Evolutionary conservation across 1,140 invertebrate genomes (phyloP).

Genomic region (Nasonia vitripennis): DNA sequence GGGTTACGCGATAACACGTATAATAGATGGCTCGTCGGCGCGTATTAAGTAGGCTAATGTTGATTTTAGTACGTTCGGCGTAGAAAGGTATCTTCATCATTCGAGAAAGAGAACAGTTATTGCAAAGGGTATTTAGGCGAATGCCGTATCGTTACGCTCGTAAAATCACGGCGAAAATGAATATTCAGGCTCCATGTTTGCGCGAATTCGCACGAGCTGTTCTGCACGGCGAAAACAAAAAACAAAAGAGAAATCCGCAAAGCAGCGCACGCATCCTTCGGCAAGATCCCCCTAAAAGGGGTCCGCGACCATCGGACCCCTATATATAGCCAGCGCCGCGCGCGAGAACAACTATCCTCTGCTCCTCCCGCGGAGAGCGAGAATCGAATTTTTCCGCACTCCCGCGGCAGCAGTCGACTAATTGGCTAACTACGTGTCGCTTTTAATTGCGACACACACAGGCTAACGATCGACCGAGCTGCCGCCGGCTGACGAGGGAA

Average conservation of each 20-base stretch:
- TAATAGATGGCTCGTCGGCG: not conserved
- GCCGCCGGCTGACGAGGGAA: not conserved
- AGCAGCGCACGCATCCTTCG: not conserved
- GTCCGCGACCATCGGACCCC: not conserved
- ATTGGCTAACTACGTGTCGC: conserved; percentile 41
- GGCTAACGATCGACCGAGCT: conserved; percentile 19
- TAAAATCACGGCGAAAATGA: too few relatives aligned
- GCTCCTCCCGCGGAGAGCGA: not conserved
- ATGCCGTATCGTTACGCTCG: too few relatives aligned
- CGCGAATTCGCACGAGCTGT: not conserved
- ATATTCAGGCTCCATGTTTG: not conserved
- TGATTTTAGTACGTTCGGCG: not conserved
- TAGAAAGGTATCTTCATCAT: too few relatives aligned
- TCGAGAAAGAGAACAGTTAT: not conserved
- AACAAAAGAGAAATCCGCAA: not conserved
- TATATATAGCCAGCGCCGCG: not conserved
- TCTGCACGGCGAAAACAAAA: not conserved
- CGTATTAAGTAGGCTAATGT: not conserved
- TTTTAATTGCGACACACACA: conserved; percentile 38
- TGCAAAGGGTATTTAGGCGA: not conserved
- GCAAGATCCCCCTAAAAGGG: not conserved
- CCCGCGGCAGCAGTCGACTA: not conserved
- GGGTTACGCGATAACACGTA: not conserved
- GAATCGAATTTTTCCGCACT: conserved; percentile 7
- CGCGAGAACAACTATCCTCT: not conserved